phyloP scores from a whole-genome alignment of 2,888 invertebrate genomes.

The Macrosiphum euphorbiae region DNA sequence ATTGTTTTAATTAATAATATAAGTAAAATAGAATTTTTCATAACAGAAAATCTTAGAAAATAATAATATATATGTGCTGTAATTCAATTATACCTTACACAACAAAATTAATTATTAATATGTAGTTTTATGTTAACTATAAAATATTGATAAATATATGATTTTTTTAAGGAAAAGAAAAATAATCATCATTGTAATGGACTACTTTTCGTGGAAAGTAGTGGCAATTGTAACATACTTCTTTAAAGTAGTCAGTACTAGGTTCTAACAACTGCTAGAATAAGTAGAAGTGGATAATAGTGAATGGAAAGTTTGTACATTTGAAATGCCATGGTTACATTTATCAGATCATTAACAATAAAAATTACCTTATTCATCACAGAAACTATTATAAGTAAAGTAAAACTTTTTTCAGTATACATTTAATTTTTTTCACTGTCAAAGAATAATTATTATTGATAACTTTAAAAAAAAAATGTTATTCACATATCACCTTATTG shows the following conservation, averaged over 20 bases:
- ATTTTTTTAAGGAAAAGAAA: neutral
- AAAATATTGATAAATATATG: neutral
- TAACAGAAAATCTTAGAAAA: neutral
- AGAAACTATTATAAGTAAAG: neutral
- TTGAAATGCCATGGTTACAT: slow-evolving; percentile 31
- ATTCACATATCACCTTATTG: neutral
- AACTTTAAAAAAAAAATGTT: neutral
- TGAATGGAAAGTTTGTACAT: slow-evolving; percentile 45
- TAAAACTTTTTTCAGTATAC: neutral
- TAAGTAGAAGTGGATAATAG: slow-evolving; percentile 36
- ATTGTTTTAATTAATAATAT: neutral
- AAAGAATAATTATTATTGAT: neutral
- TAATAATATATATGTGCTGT: neutral
- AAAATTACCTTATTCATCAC: slow-evolving; percentile 19
- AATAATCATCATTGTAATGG: neutral
- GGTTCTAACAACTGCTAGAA: slow-evolving; percentile 39
- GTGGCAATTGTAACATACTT: slow-evolving; percentile 33
- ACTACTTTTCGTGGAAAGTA: slow-evolving; percentile 52
- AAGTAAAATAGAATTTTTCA: neutral
- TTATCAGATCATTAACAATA: slow-evolving; percentile 29
- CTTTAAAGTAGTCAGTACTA: neutral
- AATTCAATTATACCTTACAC: neutral
- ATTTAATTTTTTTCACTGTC: neutral
- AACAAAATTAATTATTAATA: neutral
- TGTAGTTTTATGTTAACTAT: neutral